Percentiles rank a stretch among this genome's conserved stretches.
Evolutionary conservation across 2,888 invertebrate species (phyloP).

Genomic region (Nymphalis polychloros): DNA sequence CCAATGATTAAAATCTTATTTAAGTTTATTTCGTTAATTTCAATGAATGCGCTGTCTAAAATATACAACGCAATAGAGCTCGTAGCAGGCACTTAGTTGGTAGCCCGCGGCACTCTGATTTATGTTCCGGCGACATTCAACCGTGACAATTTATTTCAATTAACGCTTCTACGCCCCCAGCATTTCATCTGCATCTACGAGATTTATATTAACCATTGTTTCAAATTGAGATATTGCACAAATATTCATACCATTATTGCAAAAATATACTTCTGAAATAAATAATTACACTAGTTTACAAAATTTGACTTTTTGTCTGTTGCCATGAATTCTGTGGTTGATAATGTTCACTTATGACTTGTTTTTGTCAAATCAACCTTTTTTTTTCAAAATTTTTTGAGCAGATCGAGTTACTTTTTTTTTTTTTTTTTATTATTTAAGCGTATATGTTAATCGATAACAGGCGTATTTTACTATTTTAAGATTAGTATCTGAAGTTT

Average conservation of each 20-base stretch:
- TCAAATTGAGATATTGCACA: conserved; percentile 32
- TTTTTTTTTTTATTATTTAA: not conserved
- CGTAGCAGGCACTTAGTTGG: conserved; percentile 78
- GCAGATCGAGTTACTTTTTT: too few species aligned
- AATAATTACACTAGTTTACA: too few species aligned
- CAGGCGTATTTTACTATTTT: not conserved
- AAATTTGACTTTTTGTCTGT: too few species aligned
- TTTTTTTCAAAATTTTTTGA: too few species aligned
- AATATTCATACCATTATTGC: not conserved
- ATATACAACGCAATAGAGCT: conserved; percentile 46
- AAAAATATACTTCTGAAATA: not conserved
- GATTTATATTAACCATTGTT: conserved; percentile 40
- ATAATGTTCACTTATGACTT: not conserved
- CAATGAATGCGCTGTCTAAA: conserved; percentile 48
- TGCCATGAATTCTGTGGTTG: too few species aligned
- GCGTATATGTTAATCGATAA: not conserved
- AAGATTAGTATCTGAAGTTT: not conserved
- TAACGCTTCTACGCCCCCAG: conserved; percentile 64
- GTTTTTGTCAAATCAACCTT: too few species aligned
- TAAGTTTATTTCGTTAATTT: not conserved
- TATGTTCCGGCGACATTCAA: conserved; percentile 72
- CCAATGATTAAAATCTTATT: too few species aligned
- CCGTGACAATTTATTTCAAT: conserved; percentile 81
- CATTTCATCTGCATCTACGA: conserved; percentile 44
- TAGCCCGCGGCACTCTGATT: conserved; percentile 78